These are phyloP conservation scores for Dendrolimus pini DNA, from an alignment of 2,888 invertebrate species.

Conservation along the genomic window DNA sequence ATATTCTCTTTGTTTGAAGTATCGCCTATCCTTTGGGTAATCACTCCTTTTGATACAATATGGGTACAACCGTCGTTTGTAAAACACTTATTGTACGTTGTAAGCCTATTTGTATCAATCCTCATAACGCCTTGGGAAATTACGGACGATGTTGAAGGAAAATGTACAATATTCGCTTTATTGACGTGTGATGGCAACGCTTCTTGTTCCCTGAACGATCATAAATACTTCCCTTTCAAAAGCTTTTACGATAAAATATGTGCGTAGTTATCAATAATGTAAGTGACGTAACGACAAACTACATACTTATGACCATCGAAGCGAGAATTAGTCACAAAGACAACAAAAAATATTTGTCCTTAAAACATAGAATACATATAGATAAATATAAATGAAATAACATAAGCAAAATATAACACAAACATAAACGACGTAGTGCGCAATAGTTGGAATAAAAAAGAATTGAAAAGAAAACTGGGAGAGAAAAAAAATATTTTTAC, in stretches of 20 bases:
- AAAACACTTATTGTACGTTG: conserved; percentile 20
- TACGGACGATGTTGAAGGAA: conserved; percentile 27
- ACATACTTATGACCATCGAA: too few species aligned
- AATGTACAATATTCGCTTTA: conserved; percentile 20
- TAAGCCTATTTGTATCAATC: conserved; percentile 16
- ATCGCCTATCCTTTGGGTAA: conserved; percentile 24
- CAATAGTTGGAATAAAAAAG: too few species aligned
- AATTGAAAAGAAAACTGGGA: too few species aligned
- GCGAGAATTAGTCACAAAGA: too few species aligned
- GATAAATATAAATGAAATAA: too few species aligned
- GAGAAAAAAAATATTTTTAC: too few species aligned
- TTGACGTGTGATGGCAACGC: conserved; percentile 12
- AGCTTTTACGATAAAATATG: background rate
- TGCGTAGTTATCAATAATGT: background rate
- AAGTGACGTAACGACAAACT: too few species aligned
- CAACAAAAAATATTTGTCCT: too few species aligned
- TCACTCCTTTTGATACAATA: conserved; percentile 18
- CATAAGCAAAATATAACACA: too few species aligned
- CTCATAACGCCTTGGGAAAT: conserved; percentile 45
- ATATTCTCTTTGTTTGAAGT: conserved; percentile 11
- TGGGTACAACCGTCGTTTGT: conserved; percentile 13
- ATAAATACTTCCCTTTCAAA: conserved; percentile 4
- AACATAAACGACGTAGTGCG: too few species aligned
- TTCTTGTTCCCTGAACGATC: conserved; percentile 14
- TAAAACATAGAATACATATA: too few species aligned